Conservation (phyloP, 2,113 vertebrate genomes). For the Lophotis ruficrista region DNA sequence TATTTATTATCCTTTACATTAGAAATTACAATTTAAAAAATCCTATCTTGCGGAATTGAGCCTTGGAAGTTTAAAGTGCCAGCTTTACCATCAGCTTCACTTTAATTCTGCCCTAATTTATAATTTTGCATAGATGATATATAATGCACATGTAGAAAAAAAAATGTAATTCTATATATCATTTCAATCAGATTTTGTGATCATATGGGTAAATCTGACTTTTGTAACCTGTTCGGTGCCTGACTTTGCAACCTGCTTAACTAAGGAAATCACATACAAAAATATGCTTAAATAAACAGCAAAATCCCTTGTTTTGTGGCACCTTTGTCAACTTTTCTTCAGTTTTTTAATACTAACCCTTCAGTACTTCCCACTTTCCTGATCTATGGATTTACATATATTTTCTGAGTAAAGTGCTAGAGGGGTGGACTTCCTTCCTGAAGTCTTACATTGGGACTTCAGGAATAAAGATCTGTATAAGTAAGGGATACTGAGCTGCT, state of each 20-base stretch:
- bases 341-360: background rate
- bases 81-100: background rate
- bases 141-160: background rate
- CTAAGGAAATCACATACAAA: background rate
- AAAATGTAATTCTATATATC: rapidly evolving
- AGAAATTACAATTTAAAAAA: background rate
- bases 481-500: background rate
- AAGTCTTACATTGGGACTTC: background rate
- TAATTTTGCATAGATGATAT: background rate
- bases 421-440: background rate
- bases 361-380: background rate
- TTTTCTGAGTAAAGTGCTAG: background rate
- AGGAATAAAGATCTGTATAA: background rate
- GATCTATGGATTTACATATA: background rate
- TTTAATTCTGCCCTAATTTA: background rate
- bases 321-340: background rate
- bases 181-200: background rate
- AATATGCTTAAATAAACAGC: background rate
- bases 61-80: background rate
- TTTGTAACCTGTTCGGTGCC: background rate
- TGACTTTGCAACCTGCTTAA: background rate
- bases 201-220: background rate
- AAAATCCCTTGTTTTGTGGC: background rate
- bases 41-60: background rate
- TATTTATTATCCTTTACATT: background rate